Base-by-base conservation (phyloP, 2,888 invertebrate genomes). In the Ectemnius continuus region DNA sequence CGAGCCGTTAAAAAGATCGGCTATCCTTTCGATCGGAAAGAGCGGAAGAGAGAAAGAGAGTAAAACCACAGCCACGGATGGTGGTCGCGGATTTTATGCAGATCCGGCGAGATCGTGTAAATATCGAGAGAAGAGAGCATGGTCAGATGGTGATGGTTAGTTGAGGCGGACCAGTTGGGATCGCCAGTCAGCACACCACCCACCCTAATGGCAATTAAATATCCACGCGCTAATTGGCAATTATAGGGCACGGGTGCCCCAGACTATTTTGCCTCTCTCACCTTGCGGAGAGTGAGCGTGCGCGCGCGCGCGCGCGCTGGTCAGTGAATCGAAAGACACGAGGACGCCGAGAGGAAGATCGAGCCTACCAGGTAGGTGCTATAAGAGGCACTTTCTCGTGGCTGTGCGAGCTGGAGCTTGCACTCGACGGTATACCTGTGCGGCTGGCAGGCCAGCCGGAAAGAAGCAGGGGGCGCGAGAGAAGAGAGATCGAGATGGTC, bases 221-320 rank as follows among this genome's bases (percentile, higher is more conserved):
- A 90, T 89, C 89, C 84, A 70, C 84, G 76, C 82, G 88, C 91
- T 91, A 91, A 90, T 91, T 91, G 91, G 87, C 91, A 91, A 91
- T 91, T 91, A 91, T 89, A 80, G 79, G 76, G 70, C 86, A 84
- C 85, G 84, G 86, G 85, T 85, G 86, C 87, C 3, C 81, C 85
- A 70, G 64, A 76, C 77, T 73, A 78, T 80, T 78, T 79, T 63
- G 16, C 58, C 65, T 80, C 73, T 79, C 67, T 73, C 26, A 70
- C 65, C 65, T 63, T 76, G 74, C 73, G 70, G 8, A 36, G 36
- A 11, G 2, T 4, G 28, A 36, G 28, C 4, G 8, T 6, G 28
- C 5, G 28, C 28, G 8, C 1, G 36, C 8, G 36, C 36, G 4
- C 36, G 36, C 36, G 36, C 36, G 36, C 36, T 36, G 36, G 8